Evolutionary conservation across 2,797 vertebrate genomes (phyloP).

Genomic region (Holocentrus rufus): DNA sequence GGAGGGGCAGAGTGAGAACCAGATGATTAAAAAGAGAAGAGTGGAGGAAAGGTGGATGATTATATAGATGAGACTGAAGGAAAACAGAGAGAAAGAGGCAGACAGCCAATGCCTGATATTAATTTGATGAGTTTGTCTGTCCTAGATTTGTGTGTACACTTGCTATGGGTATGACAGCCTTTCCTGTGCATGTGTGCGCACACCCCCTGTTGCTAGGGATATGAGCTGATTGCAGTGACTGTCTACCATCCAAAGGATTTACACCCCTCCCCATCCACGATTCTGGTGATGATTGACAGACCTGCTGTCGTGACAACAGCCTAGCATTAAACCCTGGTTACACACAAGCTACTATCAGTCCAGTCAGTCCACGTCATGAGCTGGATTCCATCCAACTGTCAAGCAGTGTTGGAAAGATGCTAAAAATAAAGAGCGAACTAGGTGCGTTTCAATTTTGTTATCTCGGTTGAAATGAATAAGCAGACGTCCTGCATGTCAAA

Average conservation of each 20-base stretch:
- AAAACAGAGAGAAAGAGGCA: conserved; percentile 37
- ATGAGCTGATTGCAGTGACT: conserved; percentile 33
- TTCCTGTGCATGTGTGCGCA: not conserved
- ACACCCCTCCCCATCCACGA: not conserved
- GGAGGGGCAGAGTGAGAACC: conserved; percentile 17
- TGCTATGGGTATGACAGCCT: not conserved
- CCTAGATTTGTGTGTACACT: conserved; percentile 59
- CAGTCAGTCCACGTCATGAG: not conserved
- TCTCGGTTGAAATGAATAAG: not conserved
- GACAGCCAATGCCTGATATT: conserved; percentile 60
- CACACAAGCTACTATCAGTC: conserved; percentile 5
- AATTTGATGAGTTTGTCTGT: conserved; percentile 68
- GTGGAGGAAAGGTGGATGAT: conserved; percentile 60
- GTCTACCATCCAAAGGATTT: conserved; percentile 46
- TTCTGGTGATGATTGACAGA: conserved; percentile 43
- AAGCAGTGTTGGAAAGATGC: too few relatives aligned
- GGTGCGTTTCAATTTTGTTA: not conserved
- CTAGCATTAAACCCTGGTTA: conserved; percentile 23
- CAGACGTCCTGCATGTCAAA: not conserved
- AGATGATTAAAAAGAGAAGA: conserved; percentile 69
- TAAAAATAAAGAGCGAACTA: not conserved
- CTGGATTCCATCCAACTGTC: not conserved
- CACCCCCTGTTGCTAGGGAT: conserved; percentile 14
- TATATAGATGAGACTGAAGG: conserved; percentile 50
- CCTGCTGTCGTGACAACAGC: conserved; percentile 26